These are phyloP conservation scores for Bugulina stolonifera DNA, from an alignment of 2,888 invertebrate genomes.

Conservation along the genomic window DNA sequence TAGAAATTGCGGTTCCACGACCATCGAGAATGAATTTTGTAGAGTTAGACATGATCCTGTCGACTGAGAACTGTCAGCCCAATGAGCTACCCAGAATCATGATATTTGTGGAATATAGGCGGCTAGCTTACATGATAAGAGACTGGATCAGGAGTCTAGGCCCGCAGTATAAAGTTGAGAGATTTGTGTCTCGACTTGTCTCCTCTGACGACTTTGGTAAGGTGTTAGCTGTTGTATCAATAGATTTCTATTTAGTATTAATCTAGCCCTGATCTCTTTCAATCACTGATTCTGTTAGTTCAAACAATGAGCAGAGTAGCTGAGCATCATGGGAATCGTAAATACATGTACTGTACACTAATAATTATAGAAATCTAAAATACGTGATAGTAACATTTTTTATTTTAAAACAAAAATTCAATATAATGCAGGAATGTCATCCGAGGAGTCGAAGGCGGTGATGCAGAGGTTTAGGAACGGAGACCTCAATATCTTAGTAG, in stretches of 20 bases:
- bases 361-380: too few relatives aligned
- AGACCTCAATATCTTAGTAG: slow-evolving; percentile 48
- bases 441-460: slow-evolving; percentile 44
- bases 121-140: neutral
- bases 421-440: slow-evolving; percentile 6
- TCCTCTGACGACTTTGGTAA: slow-evolving; percentile 10
- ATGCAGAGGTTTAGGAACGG: slow-evolving; percentile 49
- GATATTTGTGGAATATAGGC: slow-evolving; percentile 20
- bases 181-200: slow-evolving; percentile 5
- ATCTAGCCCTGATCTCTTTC: too few relatives aligned
- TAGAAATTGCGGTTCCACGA: too few relatives aligned
- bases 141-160: slow-evolving; percentile 7
- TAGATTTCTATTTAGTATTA: too few relatives aligned
- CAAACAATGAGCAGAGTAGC: too few relatives aligned
- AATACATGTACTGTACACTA: too few relatives aligned
- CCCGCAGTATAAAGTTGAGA: neutral
- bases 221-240: too few relatives aligned
- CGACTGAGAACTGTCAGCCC: neutral
- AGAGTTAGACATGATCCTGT: slow-evolving; percentile 8
- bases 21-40: neutral
- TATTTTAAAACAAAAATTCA: too few relatives aligned
- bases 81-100: slow-evolving; percentile 5
- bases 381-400: too few relatives aligned
- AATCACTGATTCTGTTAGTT: too few relatives aligned
- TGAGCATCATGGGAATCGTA: too few relatives aligned